Conservation (phyloP, 2,888 invertebrate species). For the Lithophane socia region DNA sequence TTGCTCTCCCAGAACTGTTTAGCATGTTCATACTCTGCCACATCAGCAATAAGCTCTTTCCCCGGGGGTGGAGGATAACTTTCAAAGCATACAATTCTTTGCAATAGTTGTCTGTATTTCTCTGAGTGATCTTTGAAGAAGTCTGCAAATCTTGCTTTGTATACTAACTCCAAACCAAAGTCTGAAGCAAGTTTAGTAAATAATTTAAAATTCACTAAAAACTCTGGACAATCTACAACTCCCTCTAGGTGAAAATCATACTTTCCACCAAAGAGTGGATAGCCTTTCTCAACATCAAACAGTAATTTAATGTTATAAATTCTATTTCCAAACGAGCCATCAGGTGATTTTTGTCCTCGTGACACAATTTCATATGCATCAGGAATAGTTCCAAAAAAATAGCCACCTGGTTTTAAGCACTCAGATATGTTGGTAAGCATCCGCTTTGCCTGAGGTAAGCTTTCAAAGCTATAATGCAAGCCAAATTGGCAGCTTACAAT, state of each 20-base stretch:
- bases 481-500: constrained; percentile 99
- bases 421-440: constrained; percentile 98
- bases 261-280: constrained; percentile 98
- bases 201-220: constrained; percentile 97
- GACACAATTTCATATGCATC: constrained; percentile 98
- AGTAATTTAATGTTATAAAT: constrained; percentile 94
- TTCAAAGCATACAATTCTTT: constrained; percentile 95
- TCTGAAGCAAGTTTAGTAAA: constrained; percentile 93
- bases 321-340: constrained; percentile 94
- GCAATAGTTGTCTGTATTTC: constrained; percentile 90
- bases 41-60: constrained; percentile 90
- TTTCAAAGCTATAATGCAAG: constrained; percentile 99
- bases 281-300: constrained; percentile 91
- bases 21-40: constrained; percentile 94
- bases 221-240: constrained; percentile 99
- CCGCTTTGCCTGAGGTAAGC: constrained; percentile 95
- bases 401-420: constrained; percentile 96
- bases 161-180: constrained; percentile 93
- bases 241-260: constrained; percentile 99
- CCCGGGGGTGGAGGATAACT: constrained; percentile 93
- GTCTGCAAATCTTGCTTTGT: constrained; percentile 94
- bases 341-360: constrained; percentile 90
- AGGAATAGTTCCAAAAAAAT: constrained; percentile 99
- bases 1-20: constrained; percentile 88
- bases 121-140: constrained; percentile 92